phyloP scores from a whole-genome alignment of 2,888 invertebrate species.

The Aleiodes leptofemur region DNA sequence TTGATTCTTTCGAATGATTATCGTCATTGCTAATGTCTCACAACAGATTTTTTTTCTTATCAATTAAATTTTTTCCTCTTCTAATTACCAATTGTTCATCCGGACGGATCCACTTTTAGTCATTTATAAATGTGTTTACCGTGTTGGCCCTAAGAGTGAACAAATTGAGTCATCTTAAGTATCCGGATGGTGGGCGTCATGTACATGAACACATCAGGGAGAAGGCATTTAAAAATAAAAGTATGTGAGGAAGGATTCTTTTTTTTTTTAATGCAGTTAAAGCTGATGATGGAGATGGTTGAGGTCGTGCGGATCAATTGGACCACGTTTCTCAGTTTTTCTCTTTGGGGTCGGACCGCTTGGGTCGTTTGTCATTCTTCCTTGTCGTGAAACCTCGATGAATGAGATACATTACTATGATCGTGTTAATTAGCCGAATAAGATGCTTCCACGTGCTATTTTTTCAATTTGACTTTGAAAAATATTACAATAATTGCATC shows the following conservation, averaged over 20 bases:
- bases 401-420: slow-evolving; percentile 4
- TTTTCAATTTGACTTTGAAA: neutral
- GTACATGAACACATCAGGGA: slow-evolving; percentile 8
- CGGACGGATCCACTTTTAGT: slow-evolving; percentile 7
- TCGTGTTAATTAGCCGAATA: slow-evolving; percentile 12
- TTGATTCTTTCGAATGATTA: neutral
- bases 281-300: slow-evolving; percentile 29
- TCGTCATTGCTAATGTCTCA: neutral
- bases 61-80: neutral
- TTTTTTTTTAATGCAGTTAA: slow-evolving; percentile 4
- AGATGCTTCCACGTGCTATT: slow-evolving; percentile 1
- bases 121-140: slow-evolving; percentile 35
- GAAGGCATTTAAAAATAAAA: neutral
- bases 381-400: neutral
- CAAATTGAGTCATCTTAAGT: slow-evolving; percentile 38
- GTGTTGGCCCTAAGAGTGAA: neutral
- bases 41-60: neutral
- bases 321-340: slow-evolving; percentile 35
- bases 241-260: slow-evolving; percentile 2
- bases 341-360: slow-evolving; percentile 19
- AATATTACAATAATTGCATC: too few relatives aligned
- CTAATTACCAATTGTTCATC: too few relatives aligned
- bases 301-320: slow-evolving; percentile 45
- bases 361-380: slow-evolving; percentile 6
- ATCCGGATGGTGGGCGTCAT: slow-evolving; percentile 37